These are phyloP conservation scores for Penaeus indicus DNA, from an alignment of 1,140 invertebrate species.

Conservation along the genomic window DNA sequence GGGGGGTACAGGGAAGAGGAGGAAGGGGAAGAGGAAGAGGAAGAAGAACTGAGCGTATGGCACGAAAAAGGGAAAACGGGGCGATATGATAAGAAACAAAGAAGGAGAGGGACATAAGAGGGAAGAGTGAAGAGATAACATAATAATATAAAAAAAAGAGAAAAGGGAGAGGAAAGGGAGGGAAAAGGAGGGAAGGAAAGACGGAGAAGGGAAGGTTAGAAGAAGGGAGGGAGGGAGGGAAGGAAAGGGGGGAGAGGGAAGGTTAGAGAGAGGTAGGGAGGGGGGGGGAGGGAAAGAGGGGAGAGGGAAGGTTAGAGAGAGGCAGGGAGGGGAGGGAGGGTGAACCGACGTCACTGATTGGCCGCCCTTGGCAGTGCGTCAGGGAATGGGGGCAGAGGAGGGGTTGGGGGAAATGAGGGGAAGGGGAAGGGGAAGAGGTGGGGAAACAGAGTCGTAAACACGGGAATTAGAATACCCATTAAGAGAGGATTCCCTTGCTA, in stretches of 20 bases:
- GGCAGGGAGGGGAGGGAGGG: not conserved
- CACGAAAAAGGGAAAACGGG: not conserved
- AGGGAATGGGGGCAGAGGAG: too few species aligned
- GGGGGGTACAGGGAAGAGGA: not conserved
- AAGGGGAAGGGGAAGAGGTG: not conserved
- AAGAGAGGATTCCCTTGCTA: too few species aligned
- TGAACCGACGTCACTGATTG: too few species aligned
- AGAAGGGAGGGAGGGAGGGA: not conserved
- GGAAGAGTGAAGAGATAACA: not conserved
- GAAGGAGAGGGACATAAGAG: conserved; percentile 12
- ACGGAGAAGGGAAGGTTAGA: not conserved
- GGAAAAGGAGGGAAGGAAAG: too few species aligned
- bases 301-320: not conserved
- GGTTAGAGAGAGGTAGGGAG: not conserved
- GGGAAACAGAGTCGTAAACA: not conserved
- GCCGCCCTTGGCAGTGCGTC: too few species aligned
- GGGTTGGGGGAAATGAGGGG: too few species aligned
- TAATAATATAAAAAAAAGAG: not conserved
- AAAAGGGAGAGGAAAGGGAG: too few species aligned
- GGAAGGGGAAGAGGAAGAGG: not conserved
- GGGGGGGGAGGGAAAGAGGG: not conserved
- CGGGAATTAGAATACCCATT: too few species aligned
- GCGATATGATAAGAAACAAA: not conserved
- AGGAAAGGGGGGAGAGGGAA: not conserved
- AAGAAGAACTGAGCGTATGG: not conserved